These are phyloP conservation scores for Sus scrofa DNA, from an alignment of 2,113 vertebrate genomes.

Conservation along the genomic window DNA sequence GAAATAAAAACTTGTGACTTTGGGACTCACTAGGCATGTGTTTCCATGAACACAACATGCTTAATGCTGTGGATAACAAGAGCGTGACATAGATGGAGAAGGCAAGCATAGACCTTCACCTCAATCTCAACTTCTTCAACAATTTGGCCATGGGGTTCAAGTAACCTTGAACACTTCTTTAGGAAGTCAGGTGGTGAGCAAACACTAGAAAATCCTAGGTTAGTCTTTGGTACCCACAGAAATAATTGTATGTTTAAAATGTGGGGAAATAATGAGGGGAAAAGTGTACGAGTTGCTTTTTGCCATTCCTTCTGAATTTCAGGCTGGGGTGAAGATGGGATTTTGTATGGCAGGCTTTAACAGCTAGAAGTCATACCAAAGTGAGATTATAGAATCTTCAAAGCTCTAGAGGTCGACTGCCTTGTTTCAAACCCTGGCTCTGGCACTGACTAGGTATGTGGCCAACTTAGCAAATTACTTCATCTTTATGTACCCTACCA, in stretches of 20 bases:
- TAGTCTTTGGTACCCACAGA: not conserved
- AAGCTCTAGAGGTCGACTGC: not conserved
- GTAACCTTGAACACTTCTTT: not conserved
- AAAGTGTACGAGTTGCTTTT: not conserved
- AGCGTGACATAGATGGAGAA: not conserved
- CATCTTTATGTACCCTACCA: not conserved
- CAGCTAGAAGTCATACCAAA: not conserved
- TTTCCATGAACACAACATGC: not conserved
- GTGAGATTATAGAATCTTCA: not conserved
- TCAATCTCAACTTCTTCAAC: not conserved
- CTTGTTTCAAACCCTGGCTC: not conserved
- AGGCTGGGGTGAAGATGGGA: not conserved
- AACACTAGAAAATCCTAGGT: not conserved
- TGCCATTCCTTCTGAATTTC: not conserved
- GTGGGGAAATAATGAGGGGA: not conserved
- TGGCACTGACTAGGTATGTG: not conserved
- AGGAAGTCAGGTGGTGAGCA: not conserved
- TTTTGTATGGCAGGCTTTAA: not conserved
- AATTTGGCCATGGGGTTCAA: not conserved
- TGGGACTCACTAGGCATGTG: not conserved
- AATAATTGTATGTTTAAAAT: not conserved
- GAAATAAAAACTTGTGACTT: constrained; percentile 36
- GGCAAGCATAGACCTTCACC: not conserved
- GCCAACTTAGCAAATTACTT: not conserved
- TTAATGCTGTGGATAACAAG: not conserved